These are phyloP conservation scores for Melanerpes formicivorus DNA, from an alignment of 2,113 vertebrate species.

Conservation along the genomic window DNA sequence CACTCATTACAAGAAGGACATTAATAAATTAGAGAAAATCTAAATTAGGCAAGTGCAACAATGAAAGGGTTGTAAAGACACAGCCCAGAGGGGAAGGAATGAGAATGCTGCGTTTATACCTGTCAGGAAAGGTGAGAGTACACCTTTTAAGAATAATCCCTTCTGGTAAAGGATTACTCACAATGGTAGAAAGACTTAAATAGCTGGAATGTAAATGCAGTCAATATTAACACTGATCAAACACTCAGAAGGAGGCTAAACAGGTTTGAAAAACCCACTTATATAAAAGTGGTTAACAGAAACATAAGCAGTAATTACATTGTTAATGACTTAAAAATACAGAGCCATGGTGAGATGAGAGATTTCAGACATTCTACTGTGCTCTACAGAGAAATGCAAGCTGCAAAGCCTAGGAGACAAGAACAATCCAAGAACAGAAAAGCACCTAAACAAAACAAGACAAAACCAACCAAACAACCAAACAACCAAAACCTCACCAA, in stretches of 20 bases:
- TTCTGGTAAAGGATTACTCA: conserved; percentile 28
- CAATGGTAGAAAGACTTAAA: neutral
- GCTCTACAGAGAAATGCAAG: neutral
- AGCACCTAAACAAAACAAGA: no score
- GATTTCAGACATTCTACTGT: neutral
- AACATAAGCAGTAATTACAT: neutral
- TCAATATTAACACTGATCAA: neutral
- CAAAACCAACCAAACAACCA: neutral
- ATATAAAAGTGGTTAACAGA: neutral
- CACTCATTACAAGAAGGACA: conserved; percentile 33
- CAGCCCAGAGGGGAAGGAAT: neutral
- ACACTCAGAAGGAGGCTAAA: neutral
- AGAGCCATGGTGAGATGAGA: neutral
- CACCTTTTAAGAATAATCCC: neutral
- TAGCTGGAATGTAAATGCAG: neutral
- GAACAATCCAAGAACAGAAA: neutral
- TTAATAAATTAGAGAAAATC: conserved; percentile 44
- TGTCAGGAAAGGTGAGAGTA: conserved; percentile 18
- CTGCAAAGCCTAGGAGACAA: neutral
- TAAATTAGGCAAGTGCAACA: conserved; percentile 29
- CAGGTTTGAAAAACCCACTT: neutral
- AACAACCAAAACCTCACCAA: neutral
- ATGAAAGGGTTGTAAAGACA: neutral
- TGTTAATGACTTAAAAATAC: neutral
- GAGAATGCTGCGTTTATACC: neutral